Evolutionary conservation across 2,797 vertebrate species (phyloP), one percentile per base, ranked within the genome.

Genomic region (Pangasius djambal): DNA sequence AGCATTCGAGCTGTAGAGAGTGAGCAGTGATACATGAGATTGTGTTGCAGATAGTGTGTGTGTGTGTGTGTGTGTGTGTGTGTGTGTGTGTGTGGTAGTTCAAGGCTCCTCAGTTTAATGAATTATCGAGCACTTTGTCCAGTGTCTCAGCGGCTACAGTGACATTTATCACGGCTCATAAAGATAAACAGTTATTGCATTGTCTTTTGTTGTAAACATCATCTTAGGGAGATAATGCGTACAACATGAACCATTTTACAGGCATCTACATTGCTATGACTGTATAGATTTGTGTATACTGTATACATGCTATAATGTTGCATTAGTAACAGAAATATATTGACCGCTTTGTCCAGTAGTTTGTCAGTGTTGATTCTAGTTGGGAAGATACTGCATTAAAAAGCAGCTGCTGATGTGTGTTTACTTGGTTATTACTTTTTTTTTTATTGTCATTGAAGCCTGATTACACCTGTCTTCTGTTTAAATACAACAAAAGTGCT

Each of bases 101-200:
- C 28, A 70, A 70, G 18, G 69, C 57, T 61, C 15, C 70, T 85
- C 2, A 40, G 25, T 59, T 70, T 86, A 81, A 61, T 34, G 48
- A 48, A 50, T 52, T 79, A 82, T 82, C 65, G 55, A 83, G 55
- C 55, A 89, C 85, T 65, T 75, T 89, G 88, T 75, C 78, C 78
- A 86, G n/a, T 25, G 9, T 77, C 70, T 67, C 15, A 78, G 55
- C 4, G 3, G 50, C 48, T 86, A 67, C 40, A 74, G 40, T 86
- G 52, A 67, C 15, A 55, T 67, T 79, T 70, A 61, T 86, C 40
- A 63, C n/a, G 0, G n/a, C 22, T 82, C 63, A 69, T 82, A 86
- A 70, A 72, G 48, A 57, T 72, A 67, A 88, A 25, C 67, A 75
- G 48, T 52, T 65, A 74, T 31, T 89, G 57, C 2, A 6, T 52